Conservation (phyloP, 2,888 invertebrate species). For the Mimas tiliae region DNA sequence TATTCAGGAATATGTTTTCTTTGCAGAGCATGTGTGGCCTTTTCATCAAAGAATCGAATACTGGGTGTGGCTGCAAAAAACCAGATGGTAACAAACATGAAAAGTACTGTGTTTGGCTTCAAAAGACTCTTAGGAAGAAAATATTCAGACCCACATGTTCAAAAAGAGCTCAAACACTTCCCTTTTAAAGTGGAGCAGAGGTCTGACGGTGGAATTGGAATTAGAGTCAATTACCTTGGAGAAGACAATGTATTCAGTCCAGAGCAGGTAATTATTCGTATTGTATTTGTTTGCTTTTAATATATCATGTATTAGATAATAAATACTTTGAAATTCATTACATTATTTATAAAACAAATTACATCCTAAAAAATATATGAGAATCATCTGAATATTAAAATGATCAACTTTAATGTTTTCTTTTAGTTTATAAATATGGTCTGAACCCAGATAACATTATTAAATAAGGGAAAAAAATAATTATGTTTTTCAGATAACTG, state of each 20-base stretch:
- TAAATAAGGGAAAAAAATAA: neutral
- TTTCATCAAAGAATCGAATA: slow-evolving; percentile 95
- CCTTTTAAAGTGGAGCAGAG: slow-evolving; percentile 92
- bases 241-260: slow-evolving; percentile 94
- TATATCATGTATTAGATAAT: no score
- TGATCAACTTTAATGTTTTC: no score
- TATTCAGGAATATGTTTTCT: no score
- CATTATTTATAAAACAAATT: slow-evolving; percentile 1
- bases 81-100: slow-evolving; percentile 98
- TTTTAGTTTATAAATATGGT: no score
- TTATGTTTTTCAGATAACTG: slow-evolving; percentile 86
- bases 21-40: slow-evolving; percentile 97
- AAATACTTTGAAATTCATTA: slow-evolving; percentile 18
- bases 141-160: slow-evolving; percentile 94
- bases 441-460: slow-evolving; percentile 8
- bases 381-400: no score
- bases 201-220: slow-evolving; percentile 92
- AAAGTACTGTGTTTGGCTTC: slow-evolving; percentile 97
- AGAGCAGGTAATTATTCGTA: slow-evolving; percentile 87
- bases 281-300: slow-evolving; percentile 5
- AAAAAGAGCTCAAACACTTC: slow-evolving; percentile 91
- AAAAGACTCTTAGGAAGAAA: slow-evolving; percentile 96
- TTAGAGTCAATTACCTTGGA: slow-evolving; percentile 94
- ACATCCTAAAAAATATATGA: no score
- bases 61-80: slow-evolving; percentile 98